Base-by-base conservation (phyloP, 2,888 invertebrate genomes). In the Drosophila bunnanda region DNA sequence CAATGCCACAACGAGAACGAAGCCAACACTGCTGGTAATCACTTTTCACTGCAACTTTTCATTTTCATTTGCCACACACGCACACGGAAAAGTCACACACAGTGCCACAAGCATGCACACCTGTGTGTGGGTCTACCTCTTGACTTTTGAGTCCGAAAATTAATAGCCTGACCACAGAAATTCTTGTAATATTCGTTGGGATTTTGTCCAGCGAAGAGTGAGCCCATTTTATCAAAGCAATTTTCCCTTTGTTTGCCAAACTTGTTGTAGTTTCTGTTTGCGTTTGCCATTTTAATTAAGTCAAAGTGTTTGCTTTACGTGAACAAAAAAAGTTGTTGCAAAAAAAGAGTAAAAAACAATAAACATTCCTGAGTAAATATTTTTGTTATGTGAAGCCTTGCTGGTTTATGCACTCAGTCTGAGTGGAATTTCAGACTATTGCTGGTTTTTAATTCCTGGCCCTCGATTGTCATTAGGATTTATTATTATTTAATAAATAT, bases 161-260 rank as follows among this genome's bases (percentile, higher is more conserved):
- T 73, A 64, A 73, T 65, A 74, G 74, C 44, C 39, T 39, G 74
- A 41, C 74, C 73, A 71, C 56, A 74, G 30, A 71, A 65, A 64
- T 56, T 48, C 65, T 64, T 70, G 52, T 71, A 65, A 73, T 53
- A 73, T 71, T 50, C 17, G 74, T 44, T 38, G n/a, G 52, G 69
- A 36, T 53, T 71, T 41, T 46, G 34, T 46, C 25, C 60, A 41
- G 72, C 54, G 25, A 17, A 8, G 13, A 38, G 41, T 48, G 46
- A 43, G 54, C 22, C 34, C 46, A 62, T 48, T 53, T 71, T 72
- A 50, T 36, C 30, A 54, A 53, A 55, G 39, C 53, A 72, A 55
- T 55, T 55, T 60, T 39, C 32, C 32, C 50, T 20, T 68, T 67
- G 54, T 58, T 70, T 39, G 25, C 41, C 32, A 25, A 34, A 34